A percentile compares a stretch with the other conserved stretches of the same genome.
These are phyloP conservation scores for Pituophis catenifer DNA, from an alignment of 2,113 vertebrate genomes.

Conservation along the genomic window DNA sequence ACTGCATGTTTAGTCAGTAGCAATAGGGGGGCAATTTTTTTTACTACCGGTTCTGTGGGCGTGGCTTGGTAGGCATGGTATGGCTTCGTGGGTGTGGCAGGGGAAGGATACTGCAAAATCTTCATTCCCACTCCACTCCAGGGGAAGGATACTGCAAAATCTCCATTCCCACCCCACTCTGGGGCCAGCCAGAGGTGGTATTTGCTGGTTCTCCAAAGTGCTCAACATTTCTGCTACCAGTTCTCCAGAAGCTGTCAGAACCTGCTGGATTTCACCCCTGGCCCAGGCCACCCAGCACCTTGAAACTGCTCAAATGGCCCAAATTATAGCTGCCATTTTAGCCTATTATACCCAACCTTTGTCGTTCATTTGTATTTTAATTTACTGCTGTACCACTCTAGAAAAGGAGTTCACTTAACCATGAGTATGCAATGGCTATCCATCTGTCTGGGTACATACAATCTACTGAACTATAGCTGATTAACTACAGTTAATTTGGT, in stretches of 20 bases:
- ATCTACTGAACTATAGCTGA: neutral
- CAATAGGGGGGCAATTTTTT: neutral
- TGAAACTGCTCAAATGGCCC: neutral
- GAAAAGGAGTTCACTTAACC: neutral
- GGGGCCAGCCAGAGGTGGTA: no score
- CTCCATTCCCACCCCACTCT: no score
- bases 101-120: no score
- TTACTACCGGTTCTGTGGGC: no score
- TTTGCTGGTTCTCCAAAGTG: no score
- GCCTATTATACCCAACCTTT: neutral
- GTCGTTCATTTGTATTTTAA: neutral
- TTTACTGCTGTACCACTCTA: neutral
- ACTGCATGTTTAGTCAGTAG: neutral
- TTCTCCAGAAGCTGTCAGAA: no score
- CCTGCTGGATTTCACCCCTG: no score
- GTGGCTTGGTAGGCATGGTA: no score
- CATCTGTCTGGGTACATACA: neutral
- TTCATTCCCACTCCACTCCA: no score
- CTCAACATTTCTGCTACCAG: no score
- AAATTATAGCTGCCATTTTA: neutral
- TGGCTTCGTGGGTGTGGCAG: no score
- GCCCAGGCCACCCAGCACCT: neutral
- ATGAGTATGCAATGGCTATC: neutral
- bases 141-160: no score
- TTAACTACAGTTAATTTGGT: neutral